Conservation (phyloP, 2,888 invertebrate genomes). For the Temnothorax unifasciatus region DNA sequence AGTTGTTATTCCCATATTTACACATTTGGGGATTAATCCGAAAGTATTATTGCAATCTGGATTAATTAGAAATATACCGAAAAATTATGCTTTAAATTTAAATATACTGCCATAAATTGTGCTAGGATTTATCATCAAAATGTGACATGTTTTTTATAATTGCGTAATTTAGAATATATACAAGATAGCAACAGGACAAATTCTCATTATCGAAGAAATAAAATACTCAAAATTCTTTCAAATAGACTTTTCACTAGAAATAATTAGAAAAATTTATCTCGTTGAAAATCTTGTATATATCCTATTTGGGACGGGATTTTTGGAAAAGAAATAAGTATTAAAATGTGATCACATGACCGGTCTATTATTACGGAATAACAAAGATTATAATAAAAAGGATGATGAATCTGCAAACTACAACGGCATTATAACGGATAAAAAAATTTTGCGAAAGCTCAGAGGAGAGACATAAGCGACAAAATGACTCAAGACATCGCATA, state of each 20-base stretch:
- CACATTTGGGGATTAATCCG: not conserved
- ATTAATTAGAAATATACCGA: not conserved
- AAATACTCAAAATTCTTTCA: not conserved
- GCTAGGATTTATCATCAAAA: conserved; percentile 30
- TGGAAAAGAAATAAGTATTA: conserved; percentile 16
- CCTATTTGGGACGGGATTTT: not conserved
- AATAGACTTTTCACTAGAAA: not conserved
- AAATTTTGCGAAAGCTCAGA: conserved; percentile 70
- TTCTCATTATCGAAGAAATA: not conserved
- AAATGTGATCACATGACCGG: not conserved
- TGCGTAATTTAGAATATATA: conserved; percentile 3
- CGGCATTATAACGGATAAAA: conserved; percentile 49
- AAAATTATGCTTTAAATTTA: conserved; percentile 1
- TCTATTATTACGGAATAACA: conserved; percentile 9
- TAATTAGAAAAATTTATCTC: not conserved
- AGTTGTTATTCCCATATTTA: conserved; percentile 32
- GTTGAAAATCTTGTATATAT: not conserved
- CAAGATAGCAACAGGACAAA: not conserved
- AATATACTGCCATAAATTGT: conserved; percentile 16
- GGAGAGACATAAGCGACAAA: conserved; percentile 83
- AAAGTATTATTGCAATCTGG: conserved; percentile 19
- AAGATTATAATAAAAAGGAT: not conserved
- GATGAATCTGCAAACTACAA: conserved; percentile 28
- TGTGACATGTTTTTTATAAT: conserved; percentile 15
- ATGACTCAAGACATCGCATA: conserved; percentile 85